phyloP scores from a whole-genome alignment of 2,113 vertebrate genomes.

The Sphyrna mokarran region DNA sequence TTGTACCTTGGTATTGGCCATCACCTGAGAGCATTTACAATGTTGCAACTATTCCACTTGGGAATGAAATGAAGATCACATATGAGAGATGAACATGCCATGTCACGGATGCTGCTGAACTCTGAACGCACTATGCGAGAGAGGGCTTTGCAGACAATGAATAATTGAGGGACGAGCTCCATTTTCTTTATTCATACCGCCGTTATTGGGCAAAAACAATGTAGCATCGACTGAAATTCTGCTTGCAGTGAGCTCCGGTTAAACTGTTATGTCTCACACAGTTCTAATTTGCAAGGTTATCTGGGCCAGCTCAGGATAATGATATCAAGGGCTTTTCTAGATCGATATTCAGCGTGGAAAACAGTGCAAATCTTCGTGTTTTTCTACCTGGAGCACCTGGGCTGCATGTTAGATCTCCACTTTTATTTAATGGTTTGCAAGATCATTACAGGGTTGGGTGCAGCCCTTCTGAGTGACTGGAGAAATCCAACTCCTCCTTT shows the following conservation, averaged over 20 bases:
- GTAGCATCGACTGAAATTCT: neutral
- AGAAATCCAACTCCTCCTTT: neutral
- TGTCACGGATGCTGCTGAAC: neutral
- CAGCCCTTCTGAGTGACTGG: neutral
- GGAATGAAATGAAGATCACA: neutral
- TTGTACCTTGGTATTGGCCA: neutral
- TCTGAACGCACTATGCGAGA: neutral
- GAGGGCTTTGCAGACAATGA: neutral
- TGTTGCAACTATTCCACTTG: neutral
- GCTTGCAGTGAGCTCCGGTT: neutral
- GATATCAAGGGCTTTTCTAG: neutral
- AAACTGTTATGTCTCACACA: neutral
- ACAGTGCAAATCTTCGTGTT: neutral
- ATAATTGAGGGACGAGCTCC: neutral
- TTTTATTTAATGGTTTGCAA: no score
- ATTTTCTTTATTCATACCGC: neutral
- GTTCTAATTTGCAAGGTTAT: neutral
- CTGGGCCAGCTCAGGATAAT: neutral
- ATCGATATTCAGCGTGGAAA: neutral
- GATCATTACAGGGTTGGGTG: neutral
- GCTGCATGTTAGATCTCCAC: neutral
- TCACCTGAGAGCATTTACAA: neutral
- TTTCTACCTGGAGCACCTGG: neutral
- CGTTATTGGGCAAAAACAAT: neutral
- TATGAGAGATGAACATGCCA: neutral